These are phyloP conservation scores for Meriones unguiculatus DNA, from an alignment of 2,113 vertebrate genomes.

Conservation along the genomic window DNA sequence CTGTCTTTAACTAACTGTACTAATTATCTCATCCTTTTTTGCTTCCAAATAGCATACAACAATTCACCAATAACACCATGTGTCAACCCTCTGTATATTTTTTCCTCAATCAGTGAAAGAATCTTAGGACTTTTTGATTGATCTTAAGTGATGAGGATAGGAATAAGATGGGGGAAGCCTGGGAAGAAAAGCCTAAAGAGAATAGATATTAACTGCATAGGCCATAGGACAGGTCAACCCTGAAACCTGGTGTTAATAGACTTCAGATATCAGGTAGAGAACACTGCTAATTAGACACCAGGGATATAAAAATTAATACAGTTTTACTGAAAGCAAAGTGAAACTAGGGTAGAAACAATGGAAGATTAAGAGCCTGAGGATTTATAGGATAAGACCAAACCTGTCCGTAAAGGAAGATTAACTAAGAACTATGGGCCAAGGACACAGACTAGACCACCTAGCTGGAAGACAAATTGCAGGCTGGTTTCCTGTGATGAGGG, in stretches of 20 bases:
- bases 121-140: neutral
- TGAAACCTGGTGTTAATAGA: neutral
- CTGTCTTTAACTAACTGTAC: neutral
- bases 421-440: neutral
- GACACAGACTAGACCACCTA: accelerated
- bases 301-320: neutral
- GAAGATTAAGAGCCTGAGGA: neutral
- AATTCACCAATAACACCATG: neutral
- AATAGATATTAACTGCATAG: neutral
- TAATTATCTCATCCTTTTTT: neutral
- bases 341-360: neutral
- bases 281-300: neutral
- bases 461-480: accelerated
- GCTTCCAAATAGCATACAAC: neutral
- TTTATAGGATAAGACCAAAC: neutral
- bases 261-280: neutral
- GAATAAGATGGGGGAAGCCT: neutral
- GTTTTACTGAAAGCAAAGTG: neutral
- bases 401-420: neutral
- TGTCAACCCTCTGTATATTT: neutral
- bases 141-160: neutral
- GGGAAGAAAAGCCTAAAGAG: neutral
- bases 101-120: neutral
- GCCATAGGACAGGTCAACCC: neutral
- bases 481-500: neutral